Base-by-base conservation (phyloP, 2,888 invertebrate genomes). In the Amphipyra berbera region DNA sequence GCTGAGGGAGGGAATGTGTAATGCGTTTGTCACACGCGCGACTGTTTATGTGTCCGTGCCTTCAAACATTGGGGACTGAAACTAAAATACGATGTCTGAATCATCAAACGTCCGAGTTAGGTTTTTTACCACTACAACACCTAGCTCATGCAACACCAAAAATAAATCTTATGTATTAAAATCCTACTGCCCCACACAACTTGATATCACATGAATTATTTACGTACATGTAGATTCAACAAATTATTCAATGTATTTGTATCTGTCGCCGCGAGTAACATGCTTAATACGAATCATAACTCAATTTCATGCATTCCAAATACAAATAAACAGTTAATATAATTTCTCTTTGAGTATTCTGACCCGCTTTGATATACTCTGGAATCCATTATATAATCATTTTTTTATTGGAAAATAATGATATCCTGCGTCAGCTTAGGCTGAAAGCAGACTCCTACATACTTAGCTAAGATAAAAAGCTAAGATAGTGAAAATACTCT, bases 1-100 rank as follows among this genome's bases (percentile, higher is more conserved):
- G 6, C 30, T 21, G 21, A 12, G 30, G 50, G 65, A 78, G 73
- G 73, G 84, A 81, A 79, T 80, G 76, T 77, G 56, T 79, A 79
- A 84, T 82, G 79, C 48, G 75, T 45, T 56, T 44, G 68, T 63
- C 53, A 67, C 73, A 62, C 67, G 67, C 68, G 54, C 75, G 21
- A 54, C 57, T 44, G 44, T 68, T 61, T 56, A 60, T 61, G 53
- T 5, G 61, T 61, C 74, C 62, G 33, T 30, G n/a, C n/a, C 41
- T 40, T 55, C 38, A 49, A 38, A 54, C 48, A 40, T 12, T 44
- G 30, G 13, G 35, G 47, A 38, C 42, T 6, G n/a, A n/a, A 30
- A 49, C 42, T 14, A 6, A 14, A 63, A 33, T 49, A 40, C 14
- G 33, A 15, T 6, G n/a, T 10, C 48, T 58, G 57, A 62, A 27